These are phyloP conservation scores for Syncerus caffer DNA, from an alignment of 2,797 vertebrate species.

Conservation along the genomic window DNA sequence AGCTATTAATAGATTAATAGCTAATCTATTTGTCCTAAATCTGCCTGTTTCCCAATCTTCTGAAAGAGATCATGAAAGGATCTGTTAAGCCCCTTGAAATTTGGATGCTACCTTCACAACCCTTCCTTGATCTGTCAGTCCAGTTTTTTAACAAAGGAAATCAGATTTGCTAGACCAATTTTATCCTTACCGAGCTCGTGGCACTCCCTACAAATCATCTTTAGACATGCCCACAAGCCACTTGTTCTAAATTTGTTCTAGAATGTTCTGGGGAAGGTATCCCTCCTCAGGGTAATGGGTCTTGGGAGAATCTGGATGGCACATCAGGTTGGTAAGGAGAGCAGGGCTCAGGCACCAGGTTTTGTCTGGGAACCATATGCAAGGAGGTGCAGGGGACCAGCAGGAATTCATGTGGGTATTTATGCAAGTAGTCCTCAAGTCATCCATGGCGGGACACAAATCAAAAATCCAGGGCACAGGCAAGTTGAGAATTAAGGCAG, in stretches of 20 bases:
- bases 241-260: slow-evolving; percentile 7
- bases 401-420: neutral
- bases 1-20: neutral
- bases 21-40: slow-evolving; percentile 20
- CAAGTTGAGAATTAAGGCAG: neutral
- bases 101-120: neutral
- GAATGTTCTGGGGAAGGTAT: neutral
- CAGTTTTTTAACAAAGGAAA: neutral
- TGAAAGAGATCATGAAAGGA: neutral
- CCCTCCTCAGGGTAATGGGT: neutral
- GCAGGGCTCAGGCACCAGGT: neutral
- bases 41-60: neutral
- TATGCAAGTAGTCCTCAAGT: neutral
- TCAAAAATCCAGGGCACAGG: neutral
- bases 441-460: neutral
- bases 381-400: neutral
- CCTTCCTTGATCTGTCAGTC: neutral
- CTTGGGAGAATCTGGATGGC: neutral
- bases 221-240: neutral
- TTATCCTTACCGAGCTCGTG: neutral
- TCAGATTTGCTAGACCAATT: neutral
- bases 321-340: neutral
- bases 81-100: slow-evolving; percentile 10
- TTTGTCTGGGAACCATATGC: neutral
- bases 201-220: neutral